phyloP scores from a whole-genome alignment of 2,113 vertebrate species.

The Nerophis lumbriciformis region DNA sequence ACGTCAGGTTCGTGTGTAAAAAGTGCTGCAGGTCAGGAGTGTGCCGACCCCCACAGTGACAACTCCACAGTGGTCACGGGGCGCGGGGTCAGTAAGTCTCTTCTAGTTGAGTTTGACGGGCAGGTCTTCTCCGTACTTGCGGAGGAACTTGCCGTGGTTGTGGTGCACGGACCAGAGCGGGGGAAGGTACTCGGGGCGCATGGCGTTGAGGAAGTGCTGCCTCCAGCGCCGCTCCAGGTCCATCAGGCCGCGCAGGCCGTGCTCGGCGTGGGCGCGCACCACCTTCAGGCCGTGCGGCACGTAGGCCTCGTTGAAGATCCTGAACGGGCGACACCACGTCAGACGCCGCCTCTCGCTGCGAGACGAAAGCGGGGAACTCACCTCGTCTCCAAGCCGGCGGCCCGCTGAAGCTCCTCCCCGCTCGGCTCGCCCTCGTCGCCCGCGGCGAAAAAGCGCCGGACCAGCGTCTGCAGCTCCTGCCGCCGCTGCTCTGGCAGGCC shows the following conservation, averaged over 20 bases:
- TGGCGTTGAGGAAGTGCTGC: conserved; percentile 89
- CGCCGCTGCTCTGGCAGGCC: conserved; percentile 77
- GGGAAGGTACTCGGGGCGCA: conserved; percentile 86
- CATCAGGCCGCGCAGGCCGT: conserved; percentile 84
- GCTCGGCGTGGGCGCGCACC: conserved; percentile 75
- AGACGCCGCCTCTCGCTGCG: too few species aligned
- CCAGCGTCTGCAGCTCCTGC: conserved; percentile 75
- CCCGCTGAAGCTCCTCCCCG: conserved; percentile 75
- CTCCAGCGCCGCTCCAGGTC: conserved; percentile 90
- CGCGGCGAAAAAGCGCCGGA: conserved; percentile 72
- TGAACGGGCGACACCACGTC: conserved; percentile 35
- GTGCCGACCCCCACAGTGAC: not conserved
- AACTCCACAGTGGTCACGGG: not conserved
- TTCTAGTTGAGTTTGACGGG: conserved; percentile 73
- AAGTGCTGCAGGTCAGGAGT: not conserved
- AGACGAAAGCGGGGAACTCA: conserved; percentile 37
- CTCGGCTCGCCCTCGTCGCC: conserved; percentile 53
- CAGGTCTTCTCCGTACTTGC: conserved; percentile 84
- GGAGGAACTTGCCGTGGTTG: conserved; percentile 90
- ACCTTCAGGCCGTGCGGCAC: conserved; percentile 92
- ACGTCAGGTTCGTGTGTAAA: too few species aligned
- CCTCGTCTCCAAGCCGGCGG: conserved; percentile 86
- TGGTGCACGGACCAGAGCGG: conserved; percentile 90
- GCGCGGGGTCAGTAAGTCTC: too few species aligned
- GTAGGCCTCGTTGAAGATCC: conserved; percentile 88